Percentiles rank a stretch among this genome's conserved stretches.
phyloP scores from a whole-genome alignment of 2,888 invertebrate species.

The Zaprionus lineosus region DNA sequence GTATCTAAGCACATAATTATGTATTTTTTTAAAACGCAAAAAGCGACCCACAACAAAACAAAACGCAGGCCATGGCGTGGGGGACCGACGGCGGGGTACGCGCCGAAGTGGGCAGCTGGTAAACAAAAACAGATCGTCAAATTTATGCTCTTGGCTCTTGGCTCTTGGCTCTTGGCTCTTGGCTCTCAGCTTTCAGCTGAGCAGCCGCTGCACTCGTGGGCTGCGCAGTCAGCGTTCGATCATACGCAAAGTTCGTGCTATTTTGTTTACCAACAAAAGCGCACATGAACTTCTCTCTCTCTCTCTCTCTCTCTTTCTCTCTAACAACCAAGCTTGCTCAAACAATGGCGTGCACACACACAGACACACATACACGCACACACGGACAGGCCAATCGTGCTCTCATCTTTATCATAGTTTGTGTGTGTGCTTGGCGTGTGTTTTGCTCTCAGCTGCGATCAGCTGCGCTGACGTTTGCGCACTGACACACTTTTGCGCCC shows the following conservation, averaged over 20 bases:
- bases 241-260: slow-evolving; percentile 69
- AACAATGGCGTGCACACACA: background rate
- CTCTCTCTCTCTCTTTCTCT: slow-evolving; percentile 1
- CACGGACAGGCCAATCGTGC: background rate
- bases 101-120: slow-evolving; percentile 33
- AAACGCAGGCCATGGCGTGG: background rate
- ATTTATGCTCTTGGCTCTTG: slow-evolving; percentile 73
- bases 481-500: slow-evolving; percentile 74
- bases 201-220: slow-evolving; percentile 41
- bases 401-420: background rate
- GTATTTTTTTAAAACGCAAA: slow-evolving; percentile 79
- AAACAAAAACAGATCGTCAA: slow-evolving; percentile 60
- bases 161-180: no score
- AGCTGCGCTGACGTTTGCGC: slow-evolving; percentile 76
- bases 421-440: slow-evolving; percentile 9
- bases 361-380: background rate
- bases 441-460: slow-evolving; percentile 49
- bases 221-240: slow-evolving; percentile 30
- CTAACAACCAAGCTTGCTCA: background rate
- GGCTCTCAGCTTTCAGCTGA: slow-evolving; percentile 66
- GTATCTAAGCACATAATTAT: slow-evolving; percentile 75
- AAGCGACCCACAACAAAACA: slow-evolving; percentile 45
- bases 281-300: slow-evolving; percentile 2
- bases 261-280: slow-evolving; percentile 75
- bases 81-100: background rate